Evolutionary conservation across 1,140 invertebrate species (phyloP), one percentile per base, ranked within the genome.

Genomic region (Calephelis virginiensis): DNA sequence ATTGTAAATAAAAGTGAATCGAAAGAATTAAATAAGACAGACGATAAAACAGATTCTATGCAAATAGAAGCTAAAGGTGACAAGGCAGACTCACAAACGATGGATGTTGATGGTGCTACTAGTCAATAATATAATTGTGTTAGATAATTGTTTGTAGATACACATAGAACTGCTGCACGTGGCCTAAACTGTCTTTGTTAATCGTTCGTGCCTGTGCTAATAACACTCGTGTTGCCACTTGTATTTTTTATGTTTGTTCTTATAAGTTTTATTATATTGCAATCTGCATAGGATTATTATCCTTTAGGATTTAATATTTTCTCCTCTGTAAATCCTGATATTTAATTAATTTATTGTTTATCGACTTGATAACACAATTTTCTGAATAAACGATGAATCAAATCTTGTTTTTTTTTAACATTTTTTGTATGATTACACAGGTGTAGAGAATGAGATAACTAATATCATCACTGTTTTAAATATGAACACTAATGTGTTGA

Each of bases 341-440:
- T 84, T 83, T 84, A 86, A 85, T 85, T 88, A 87, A 89, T 89
- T 91, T 91, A 91, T 91, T 91, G 86, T 86, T 89, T 88, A 90
- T 88, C 86, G 75, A 86, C 70, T 75, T 83, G 86, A 88, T 89
- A 88, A 90, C 85, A 85, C 74, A 83, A 85, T 83, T 89, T 86
- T 88, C 74, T 85, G 74, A 90, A 90, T 89, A 89, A 90, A 90
- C 72, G 73, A 82, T 79, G 68, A 82, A 77, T 79, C 67, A 77
- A 66, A 71, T 69, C 68, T 9, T n/a, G 67, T 68, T 64, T 72
- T 77, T 80, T 78, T 73, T 71, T 17, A 17, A 17, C 3, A 17
- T 3, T 17, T 17, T 17, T 17, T 17, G 17, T 17, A 17, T 17
- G 17, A 3, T 17, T 1, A 17, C 17, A 17, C 17, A 17, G 17